phyloP scores from a whole-genome alignment of 1,140 invertebrate genomes.

The Mizuhopecten yessoensis region DNA sequence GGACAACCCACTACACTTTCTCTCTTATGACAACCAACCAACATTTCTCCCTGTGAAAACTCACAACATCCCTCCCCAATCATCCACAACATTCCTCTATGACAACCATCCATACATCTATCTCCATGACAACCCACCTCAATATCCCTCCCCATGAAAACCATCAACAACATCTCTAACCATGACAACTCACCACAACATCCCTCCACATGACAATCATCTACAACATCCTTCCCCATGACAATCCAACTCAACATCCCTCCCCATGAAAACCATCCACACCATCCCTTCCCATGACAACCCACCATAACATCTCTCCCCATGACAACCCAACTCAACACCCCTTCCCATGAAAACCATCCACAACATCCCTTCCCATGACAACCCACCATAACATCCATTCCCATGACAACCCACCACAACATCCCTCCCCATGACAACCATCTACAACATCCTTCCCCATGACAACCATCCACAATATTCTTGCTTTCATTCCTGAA shows the following conservation, averaged over 20 bases:
- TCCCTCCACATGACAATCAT: background rate
- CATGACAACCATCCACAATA: background rate
- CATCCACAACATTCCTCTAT: background rate
- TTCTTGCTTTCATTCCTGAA: background rate
- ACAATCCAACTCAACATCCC: background rate
- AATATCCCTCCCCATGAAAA: background rate
- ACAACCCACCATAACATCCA: background rate
- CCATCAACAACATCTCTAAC: background rate
- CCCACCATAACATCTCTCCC: background rate
- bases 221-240: background rate
- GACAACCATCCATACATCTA: no score
- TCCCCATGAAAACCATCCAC: background rate
- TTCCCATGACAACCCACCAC: background rate
- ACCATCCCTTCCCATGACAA: background rate
- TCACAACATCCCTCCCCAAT: background rate
- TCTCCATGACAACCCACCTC: background rate
- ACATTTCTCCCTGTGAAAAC: background rate
- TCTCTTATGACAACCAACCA: background rate
- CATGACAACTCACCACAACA: background rate
- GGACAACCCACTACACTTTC: background rate
- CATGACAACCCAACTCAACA: background rate
- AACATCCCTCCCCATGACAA: background rate
- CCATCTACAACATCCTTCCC: background rate
- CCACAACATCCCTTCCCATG: background rate
- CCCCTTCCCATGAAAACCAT: background rate